Evolutionary conservation across 2,888 invertebrate genomes (phyloP).

Genomic region (Heliconius erato): DNA sequence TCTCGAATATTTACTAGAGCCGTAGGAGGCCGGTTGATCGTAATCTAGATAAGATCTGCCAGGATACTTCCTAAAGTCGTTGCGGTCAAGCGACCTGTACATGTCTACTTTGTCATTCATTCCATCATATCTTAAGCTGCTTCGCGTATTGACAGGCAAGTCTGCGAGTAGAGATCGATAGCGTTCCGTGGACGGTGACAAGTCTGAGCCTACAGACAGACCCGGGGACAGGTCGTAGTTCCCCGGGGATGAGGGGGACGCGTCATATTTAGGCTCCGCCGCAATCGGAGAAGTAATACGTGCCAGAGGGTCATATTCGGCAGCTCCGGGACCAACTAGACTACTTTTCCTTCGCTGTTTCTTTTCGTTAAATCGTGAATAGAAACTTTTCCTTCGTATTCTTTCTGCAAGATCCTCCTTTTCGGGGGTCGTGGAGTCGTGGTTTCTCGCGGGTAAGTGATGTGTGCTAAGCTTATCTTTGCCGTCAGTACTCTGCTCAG

Average conservation of each 20-base stretch:
- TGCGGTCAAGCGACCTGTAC: slow-evolving; percentile 81
- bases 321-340: slow-evolving; percentile 87
- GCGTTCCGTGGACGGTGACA: slow-evolving; percentile 79
- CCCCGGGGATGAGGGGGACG: slow-evolving; percentile 75
- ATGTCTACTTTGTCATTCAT: slow-evolving; percentile 79
- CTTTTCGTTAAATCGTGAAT: slow-evolving; percentile 94
- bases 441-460: slow-evolving; percentile 75
- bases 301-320: slow-evolving; percentile 84
- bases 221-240: slow-evolving; percentile 77
- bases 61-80: slow-evolving; percentile 79
- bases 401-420: slow-evolving; percentile 93
- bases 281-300: slow-evolving; percentile 74
- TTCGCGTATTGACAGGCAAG: slow-evolving; percentile 68
- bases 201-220: slow-evolving; percentile 73
- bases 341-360: slow-evolving; percentile 89
- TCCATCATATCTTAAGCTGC: slow-evolving; percentile 74
- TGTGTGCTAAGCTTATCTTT: slow-evolving; percentile 69
- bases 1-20: slow-evolving; percentile 75
- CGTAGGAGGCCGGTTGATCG: slow-evolving; percentile 75
- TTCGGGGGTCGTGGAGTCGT: slow-evolving; percentile 80
- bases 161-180: slow-evolving; percentile 77
- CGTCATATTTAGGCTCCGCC: slow-evolving; percentile 70
- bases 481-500: slow-evolving; percentile 68
- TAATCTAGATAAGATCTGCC: slow-evolving; percentile 77
- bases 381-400: slow-evolving; percentile 95